These are phyloP conservation scores for Macrophya alboannulata DNA, from an alignment of 2,888 invertebrate species.

Conservation along the genomic window DNA sequence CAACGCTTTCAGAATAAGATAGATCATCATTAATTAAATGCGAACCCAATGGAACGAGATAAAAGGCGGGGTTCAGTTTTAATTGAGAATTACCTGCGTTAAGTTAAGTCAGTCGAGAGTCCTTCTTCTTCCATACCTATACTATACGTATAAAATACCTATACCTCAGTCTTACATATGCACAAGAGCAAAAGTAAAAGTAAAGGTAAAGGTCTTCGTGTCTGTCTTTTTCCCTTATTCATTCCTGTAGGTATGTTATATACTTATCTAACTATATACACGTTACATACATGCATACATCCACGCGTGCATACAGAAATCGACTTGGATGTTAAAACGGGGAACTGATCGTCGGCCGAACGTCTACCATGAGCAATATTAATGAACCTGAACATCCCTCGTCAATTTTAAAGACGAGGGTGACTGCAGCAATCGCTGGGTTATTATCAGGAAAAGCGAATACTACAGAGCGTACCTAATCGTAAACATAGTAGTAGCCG, in stretches of 20 bases:
- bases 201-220: slow-evolving; percentile 20
- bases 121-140: neutral
- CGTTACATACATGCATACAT: neutral
- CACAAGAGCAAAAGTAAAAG: slow-evolving; percentile 15
- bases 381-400: slow-evolving; percentile 34
- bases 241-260: neutral
- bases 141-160: neutral
- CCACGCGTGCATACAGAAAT: neutral
- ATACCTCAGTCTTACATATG: neutral
- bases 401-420: slow-evolving; percentile 30
- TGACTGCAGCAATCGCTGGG: neutral
- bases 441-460: slow-evolving; percentile 23
- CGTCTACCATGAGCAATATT: slow-evolving; percentile 34
- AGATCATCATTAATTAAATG: slow-evolving; percentile 54
- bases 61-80: slow-evolving; percentile 43
- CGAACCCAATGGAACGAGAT: slow-evolving; percentile 23
- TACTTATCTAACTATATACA: neutral
- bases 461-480: slow-evolving; percentile 9
- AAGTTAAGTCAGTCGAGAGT: neutral
- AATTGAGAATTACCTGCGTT: slow-evolving; percentile 51
- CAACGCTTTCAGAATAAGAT: slow-evolving; percentile 43
- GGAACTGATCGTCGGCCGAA: neutral
- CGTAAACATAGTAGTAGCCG: neutral
- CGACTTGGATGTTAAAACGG: slow-evolving; percentile 19
- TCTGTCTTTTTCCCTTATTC: neutral